Base-by-base conservation (phyloP, 2,113 vertebrate genomes). In the Macquaria ambigua region DNA sequence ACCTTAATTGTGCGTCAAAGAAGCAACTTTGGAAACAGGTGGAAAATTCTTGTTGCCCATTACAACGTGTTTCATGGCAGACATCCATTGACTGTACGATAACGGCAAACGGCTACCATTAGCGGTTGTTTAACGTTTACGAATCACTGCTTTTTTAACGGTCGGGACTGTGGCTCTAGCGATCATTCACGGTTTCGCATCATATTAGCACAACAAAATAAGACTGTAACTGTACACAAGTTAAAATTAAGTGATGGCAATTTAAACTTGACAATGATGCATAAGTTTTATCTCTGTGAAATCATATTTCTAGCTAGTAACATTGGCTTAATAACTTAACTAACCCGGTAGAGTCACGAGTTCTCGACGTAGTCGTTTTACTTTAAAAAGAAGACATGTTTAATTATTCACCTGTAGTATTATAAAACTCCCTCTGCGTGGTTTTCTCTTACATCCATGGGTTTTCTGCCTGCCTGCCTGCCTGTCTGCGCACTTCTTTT, bases 391-490 rank as follows among this genome's bases (percentile, higher is more conserved):
- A 31, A 28, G 1, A 25, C 0, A 50, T 18, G 50, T 31, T 63
- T 41, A 9, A 70, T 68, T 61, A 78, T 79, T 91, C 77, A 92
- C 92, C 91, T 91, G 73, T 28, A 8, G 4, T 31, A 63, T 4
- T 7, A 23, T 3, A 8, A 43, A 71, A 28, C 10, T 64, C 18
- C 28, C 55, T 53, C 63, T 5, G 84, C 80, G 78, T 85, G 73
- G 28, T 43, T 37, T 31, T 31, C 28, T 31, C 28, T 31, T 31
- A 31, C 28, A 31, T 31, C 28, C 28, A 31, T 31, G 28, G 73
- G 28, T 43, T 37, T 18, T 83, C 78, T 37, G 63, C 12, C 43
- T 68, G 55, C 48, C 34, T 34, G 3, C 34, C 78, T 37, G 63
- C 12, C 43, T 68, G 55, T 41, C 34, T 34, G 3, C 34, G 3